Evolutionary conservation across 2,888 invertebrate genomes (phyloP), one percentile per base, ranked within the genome.

Genomic region (Theodoxus fluviatilis): DNA sequence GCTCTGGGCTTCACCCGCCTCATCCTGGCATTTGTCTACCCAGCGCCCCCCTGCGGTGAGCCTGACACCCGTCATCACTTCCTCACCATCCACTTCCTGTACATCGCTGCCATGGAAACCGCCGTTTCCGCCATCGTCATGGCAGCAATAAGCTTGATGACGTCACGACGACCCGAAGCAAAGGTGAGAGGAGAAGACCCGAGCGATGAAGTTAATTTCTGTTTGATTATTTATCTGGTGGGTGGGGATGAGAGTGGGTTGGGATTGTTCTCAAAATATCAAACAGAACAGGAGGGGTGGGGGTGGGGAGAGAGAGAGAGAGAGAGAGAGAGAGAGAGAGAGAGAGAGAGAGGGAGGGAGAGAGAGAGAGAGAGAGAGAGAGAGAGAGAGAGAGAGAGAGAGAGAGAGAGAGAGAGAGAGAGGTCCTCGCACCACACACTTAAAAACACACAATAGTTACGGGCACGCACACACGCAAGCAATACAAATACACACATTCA

Each of bases 51-150:
- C 12, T 75, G 75, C 67, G 75, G 72, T 12, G 65, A 71, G 38
- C 15, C 38, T 1, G 75, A 75, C 55, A 63, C 66, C 25, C 66
- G 75, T 35, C 67, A 70, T 12, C 15, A 35, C 12, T 68, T 75
- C 31, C 71, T 75, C n/a, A 71, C 67, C 40, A 71, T 75, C 28
- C 75, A 75, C 47, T 75, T 73, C 61, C 68, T 75, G 28, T 74
- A 75, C 43, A 67, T 74, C 31, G 73, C 74, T 61, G 72, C 71
- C 22, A 71, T 74, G 69, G 70, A 73, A 33, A 68, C 70, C n/a
- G 75, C 71, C 1, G 61, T 75, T 3, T 67, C 74, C 0, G 63
- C 43, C 15, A 28, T 47, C 2, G 7, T 71, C 43, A 74, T 75
- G 64, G 47, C 74, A 22, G 43, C 33, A 1, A 52, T 75, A 31